Evolutionary conservation across 2,888 invertebrate genomes (phyloP).

Genomic region (Drosophila phalerata): DNA sequence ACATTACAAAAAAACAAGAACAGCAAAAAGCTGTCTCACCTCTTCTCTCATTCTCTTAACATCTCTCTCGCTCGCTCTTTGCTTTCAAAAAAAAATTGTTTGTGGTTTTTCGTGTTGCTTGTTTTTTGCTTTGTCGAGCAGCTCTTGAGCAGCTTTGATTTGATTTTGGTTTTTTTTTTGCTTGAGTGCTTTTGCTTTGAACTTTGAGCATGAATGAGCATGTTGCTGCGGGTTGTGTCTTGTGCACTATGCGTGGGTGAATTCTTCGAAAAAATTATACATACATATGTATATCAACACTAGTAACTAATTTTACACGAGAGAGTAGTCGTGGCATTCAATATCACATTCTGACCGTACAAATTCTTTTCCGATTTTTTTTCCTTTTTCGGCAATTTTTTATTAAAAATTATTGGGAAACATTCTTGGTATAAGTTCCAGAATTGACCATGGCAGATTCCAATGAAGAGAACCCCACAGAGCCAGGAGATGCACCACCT

Average conservation of each 20-base stretch:
- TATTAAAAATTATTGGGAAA: neutral
- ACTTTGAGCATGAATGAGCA: slow-evolving; percentile 46
- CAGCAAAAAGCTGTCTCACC: slow-evolving; percentile 40
- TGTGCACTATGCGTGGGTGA: slow-evolving; percentile 24
- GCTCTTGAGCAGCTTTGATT: slow-evolving; percentile 76
- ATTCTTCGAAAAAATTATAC: slow-evolving; percentile 45
- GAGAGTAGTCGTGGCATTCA: slow-evolving; percentile 33
- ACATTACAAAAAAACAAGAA: slow-evolving; percentile 15
- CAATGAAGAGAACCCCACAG: neutral
- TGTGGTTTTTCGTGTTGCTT: slow-evolving; percentile 70
- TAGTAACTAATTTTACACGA: neutral
- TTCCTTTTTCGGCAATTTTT: slow-evolving; percentile 5
- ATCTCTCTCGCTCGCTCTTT: slow-evolving; percentile 26
- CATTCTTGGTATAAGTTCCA: neutral
- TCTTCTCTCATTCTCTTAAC: slow-evolving; percentile 28
- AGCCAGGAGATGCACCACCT: neutral
- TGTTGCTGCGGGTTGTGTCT: slow-evolving; percentile 15
- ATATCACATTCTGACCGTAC: neutral
- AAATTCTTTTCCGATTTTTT: neutral
- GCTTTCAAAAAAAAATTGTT: slow-evolving; percentile 67
- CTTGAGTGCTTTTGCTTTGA: slow-evolving; percentile 60
- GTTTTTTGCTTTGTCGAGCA: slow-evolving; percentile 36
- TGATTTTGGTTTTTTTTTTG: slow-evolving; percentile 58
- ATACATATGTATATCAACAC: slow-evolving; percentile 3
- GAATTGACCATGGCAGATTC: slow-evolving; percentile 25